A percentile compares a stretch with the other conserved stretches of the same genome.
phyloP scores from a whole-genome alignment of 1,140 invertebrate species.

The Dinothrombium tinctorium region DNA sequence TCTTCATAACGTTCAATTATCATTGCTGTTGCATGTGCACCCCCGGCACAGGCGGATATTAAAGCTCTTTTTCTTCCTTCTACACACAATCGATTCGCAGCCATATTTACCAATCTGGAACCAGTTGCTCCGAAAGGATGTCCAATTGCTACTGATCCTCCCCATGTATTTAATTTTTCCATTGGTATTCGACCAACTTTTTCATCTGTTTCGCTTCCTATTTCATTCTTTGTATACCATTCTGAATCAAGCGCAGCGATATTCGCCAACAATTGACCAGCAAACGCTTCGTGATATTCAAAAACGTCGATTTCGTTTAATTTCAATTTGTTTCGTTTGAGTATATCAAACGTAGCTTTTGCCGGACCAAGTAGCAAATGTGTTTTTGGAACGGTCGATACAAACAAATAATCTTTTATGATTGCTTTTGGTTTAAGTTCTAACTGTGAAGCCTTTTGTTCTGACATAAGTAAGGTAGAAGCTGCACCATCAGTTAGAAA shows the following conservation, averaged over 20 bases:
- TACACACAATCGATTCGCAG: conserved; percentile 69
- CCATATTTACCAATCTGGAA: conserved; percentile 45
- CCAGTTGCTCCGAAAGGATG: conserved; percentile 98
- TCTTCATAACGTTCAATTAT: conserved; percentile 66
- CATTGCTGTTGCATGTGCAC: conserved; percentile 77
- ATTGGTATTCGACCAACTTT: conserved; percentile 71
- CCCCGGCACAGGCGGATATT: conserved; percentile 91
- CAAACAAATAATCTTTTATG: conserved; percentile 47
- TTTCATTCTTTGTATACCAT: conserved; percentile 71
- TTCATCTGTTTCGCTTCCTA: conserved; percentile 37
- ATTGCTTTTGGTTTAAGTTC: conserved; percentile 35
- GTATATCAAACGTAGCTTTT: conserved; percentile 69
- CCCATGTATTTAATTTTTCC: conserved; percentile 89
- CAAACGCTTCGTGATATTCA: conserved; percentile 98
- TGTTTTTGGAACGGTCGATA: conserved; percentile 91
- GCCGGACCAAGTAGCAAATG: conserved; percentile 71
- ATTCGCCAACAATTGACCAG: conserved; percentile 91
- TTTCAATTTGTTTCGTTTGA: conserved; percentile 59
- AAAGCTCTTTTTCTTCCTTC: conserved; percentile 81
- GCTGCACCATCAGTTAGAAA: conserved; percentile 95
- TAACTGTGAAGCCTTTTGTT: conserved; percentile 29
- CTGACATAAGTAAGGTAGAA: conserved; percentile 77
- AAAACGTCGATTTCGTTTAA: conserved; percentile 83
- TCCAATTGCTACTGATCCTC: conserved; percentile 88
- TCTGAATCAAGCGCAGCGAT: conserved; percentile 93